Base-by-base conservation (phyloP, 2,888 invertebrate species). In the Agriopis aurantiaria region DNA sequence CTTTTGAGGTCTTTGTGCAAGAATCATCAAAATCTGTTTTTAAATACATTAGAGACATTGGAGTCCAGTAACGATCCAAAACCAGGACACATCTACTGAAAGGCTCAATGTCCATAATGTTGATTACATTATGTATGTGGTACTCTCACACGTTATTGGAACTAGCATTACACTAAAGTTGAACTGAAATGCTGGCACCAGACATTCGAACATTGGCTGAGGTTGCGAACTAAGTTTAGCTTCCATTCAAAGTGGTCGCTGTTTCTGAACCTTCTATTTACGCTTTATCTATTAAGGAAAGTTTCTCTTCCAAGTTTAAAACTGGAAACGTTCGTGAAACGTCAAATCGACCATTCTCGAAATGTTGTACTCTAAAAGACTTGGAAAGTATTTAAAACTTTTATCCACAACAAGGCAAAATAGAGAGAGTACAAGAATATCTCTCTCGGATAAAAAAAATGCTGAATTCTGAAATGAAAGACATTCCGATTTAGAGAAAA, bases 161-260 rank as follows among this genome's bases (percentile, higher is more conserved):
- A 49, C 14, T 49, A 45, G 33, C 51, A 56, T 23, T 56, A 62
- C 52, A 23, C 11, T 11, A 59, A 68, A 63, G 51, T 48, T 58
- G 41, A 69, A 58, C 41, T 49, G 17, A 62, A 52, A 59, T 63
- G 51, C 9, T 51, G 12, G 46, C 45, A 40, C 4, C 51, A 58
- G 62, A 58, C 17, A 45, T 59, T 62, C 51, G n/a, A 49, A 45
- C 43, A 55, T 59, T 55, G 53, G 55, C 49, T 14, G 53, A 17
- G 43, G 33, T 69, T 64, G 49, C 45, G 5, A 68, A 63, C 52
- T 52, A 58, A 59, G 45, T 66, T 46, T 52, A 55, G 41, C 40
- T 14, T 61, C 52, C 43, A 17, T 61, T 61, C 61, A 12, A 51
- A n/a, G 10, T n/a, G 33, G 5, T 2, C 2, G n/a, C 46, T 46